These are phyloP conservation scores for Tipula vernalis DNA, from an alignment of 2,888 invertebrate genomes.

Conservation along the genomic window DNA sequence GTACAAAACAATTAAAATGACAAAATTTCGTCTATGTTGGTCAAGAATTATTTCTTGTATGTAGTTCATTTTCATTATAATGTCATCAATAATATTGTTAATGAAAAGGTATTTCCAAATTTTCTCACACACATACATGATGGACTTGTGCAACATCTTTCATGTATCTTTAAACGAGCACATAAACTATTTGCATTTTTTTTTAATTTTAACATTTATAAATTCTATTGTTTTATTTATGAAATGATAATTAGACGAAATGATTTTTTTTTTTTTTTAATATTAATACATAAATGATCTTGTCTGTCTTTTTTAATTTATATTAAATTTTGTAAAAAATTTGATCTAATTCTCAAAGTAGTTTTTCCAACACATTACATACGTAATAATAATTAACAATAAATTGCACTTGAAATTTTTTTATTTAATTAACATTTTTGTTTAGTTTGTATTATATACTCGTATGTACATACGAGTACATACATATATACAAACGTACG, in stretches of 20 bases:
- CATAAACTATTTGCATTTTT: not conserved
- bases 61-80: not conserved
- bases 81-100: not conserved
- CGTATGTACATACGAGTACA: too few species aligned
- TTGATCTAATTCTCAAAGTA: not conserved
- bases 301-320: not conserved
- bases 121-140: not conserved
- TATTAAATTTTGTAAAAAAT: not conserved
- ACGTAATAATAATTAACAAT: not conserved
- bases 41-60: not conserved
- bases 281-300: not conserved
- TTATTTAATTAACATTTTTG: not conserved
- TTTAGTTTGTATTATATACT: not conserved
- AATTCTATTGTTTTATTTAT: not conserved
- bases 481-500: not conserved
- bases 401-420: not conserved
- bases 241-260: not conserved
- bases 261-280: not conserved
- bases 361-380: not conserved
- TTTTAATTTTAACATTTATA: not conserved
- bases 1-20: not conserved
- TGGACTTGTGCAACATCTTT: not conserved
- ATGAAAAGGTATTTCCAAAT: not conserved
- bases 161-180: not conserved
- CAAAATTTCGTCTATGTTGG: not conserved